These are phyloP conservation scores for Lophius piscatorius DNA, from an alignment of 2,113 vertebrate species.

Conservation along the genomic window DNA sequence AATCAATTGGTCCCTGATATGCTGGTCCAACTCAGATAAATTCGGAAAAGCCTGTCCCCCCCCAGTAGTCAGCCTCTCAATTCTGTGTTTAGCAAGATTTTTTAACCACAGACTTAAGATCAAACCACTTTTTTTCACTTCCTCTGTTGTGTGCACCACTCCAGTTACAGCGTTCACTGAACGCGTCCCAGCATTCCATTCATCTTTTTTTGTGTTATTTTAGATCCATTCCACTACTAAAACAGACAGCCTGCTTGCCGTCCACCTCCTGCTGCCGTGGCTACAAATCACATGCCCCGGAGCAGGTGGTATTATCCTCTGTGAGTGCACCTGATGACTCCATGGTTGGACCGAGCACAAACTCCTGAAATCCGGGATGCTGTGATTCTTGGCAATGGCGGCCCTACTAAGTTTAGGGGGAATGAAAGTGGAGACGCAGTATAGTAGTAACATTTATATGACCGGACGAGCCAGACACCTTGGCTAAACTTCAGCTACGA, in stretches of 20 bases:
- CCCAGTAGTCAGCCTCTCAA: neutral
- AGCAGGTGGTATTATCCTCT: conserved; percentile 57
- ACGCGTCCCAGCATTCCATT: no score
- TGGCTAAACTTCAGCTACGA: conserved; percentile 24
- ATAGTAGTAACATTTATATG: conserved; percentile 55
- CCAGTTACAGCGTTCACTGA: no score
- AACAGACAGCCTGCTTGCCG: no score
- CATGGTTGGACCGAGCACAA: conserved; percentile 37
- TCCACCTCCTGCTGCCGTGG: neutral
- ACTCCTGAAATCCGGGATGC: conserved; percentile 50
- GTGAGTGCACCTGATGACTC: conserved; percentile 60
- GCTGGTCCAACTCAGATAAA: no score
- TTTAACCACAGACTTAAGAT: no score
- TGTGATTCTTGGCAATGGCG: conserved; percentile 66
- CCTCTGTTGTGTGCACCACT: no score
- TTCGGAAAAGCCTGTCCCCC: no score
- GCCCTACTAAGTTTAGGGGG: conserved; percentile 70
- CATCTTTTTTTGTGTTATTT: no score
- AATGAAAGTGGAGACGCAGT: conserved; percentile 64
- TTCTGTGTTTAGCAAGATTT: no score
- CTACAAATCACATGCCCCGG: conserved; percentile 1
- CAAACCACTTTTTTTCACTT: no score
- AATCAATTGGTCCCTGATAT: no score
- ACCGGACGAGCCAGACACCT: conserved; percentile 23
- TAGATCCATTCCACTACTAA: no score